These are phyloP conservation scores for Onychomys arenicola DNA, from an alignment of 2,797 vertebrate genomes.

Conservation along the genomic window DNA sequence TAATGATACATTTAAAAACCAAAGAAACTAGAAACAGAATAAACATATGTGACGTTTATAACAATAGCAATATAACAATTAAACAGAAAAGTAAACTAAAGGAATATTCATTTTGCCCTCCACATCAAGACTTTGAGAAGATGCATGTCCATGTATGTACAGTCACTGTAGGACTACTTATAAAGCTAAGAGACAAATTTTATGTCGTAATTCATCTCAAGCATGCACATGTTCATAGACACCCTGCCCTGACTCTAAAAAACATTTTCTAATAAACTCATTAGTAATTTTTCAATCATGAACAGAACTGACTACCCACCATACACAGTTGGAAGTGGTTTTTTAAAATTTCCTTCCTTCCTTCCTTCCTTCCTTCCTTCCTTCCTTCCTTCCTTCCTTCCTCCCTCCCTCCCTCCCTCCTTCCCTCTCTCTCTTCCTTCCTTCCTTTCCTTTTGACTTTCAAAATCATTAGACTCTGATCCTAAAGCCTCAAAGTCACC, in stretches of 20 bases:
- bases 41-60: neutral
- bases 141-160: neutral
- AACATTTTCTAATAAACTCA: conserved; percentile 1
- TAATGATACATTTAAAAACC: neutral
- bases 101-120: neutral
- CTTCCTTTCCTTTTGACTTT: neutral
- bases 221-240: neutral
- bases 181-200: neutral
- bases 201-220: neutral
- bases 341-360: neutral
- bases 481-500: conserved; percentile 70
- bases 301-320: conserved; percentile 29
- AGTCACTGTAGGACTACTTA: neutral
- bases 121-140: neutral
- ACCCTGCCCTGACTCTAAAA: neutral
- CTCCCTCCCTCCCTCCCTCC: neutral
- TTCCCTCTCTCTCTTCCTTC: neutral
- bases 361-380: neutral
- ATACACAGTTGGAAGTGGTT: neutral
- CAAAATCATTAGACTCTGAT: conserved; percentile 52
- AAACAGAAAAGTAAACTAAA: conserved; percentile 37
- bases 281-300: neutral
- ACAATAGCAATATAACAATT: neutral
- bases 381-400: neutral
- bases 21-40: neutral